phyloP scores from a whole-genome alignment of 2,797 vertebrate genomes.

The Arrhamphus sclerolepis region DNA sequence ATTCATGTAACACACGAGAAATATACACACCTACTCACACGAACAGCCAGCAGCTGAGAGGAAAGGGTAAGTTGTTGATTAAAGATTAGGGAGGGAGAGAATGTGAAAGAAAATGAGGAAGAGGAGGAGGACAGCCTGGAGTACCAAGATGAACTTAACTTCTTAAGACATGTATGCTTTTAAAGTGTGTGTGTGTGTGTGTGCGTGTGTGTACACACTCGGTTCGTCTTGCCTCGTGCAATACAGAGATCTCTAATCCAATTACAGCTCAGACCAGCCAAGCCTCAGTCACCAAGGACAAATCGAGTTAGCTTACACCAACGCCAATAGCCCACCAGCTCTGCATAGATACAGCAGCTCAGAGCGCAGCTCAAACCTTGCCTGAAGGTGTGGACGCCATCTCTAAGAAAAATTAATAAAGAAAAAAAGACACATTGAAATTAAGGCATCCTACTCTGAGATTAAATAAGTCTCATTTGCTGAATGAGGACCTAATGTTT shows the following conservation, averaged over 20 bases:
- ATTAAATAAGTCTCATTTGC: slow-evolving; percentile 20
- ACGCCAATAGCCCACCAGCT: slow-evolving; percentile 49
- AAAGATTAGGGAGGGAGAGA: slow-evolving; percentile 26
- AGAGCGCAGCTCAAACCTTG: slow-evolving; percentile 28
- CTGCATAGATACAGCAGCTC: slow-evolving; percentile 49
- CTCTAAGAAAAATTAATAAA: slow-evolving; percentile 14
- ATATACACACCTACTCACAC: background rate
- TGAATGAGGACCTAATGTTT: slow-evolving; percentile 2
- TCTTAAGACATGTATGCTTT: slow-evolving; percentile 32
- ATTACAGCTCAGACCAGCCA: slow-evolving; percentile 72
- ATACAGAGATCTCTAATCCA: slow-evolving; percentile 75
- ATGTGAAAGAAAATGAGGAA: slow-evolving; percentile 13
- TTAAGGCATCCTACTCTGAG: slow-evolving; percentile 14
- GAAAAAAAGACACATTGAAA: slow-evolving; percentile 9
- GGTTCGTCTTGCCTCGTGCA: slow-evolving; percentile 55
- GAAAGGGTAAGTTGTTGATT: slow-evolving; percentile 27
- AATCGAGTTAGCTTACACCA: slow-evolving; percentile 48
- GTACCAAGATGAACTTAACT: slow-evolving; percentile 42
- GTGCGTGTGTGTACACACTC: background rate
- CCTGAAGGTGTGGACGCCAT: slow-evolving; percentile 29
- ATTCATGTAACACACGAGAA: background rate
- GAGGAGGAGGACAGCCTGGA: slow-evolving; percentile 24
- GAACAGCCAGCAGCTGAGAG: slow-evolving; percentile 1
- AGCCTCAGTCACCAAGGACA: slow-evolving; percentile 69
- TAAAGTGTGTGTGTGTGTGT: slow-evolving; percentile 11